Conservation (phyloP, 1,140 invertebrate genomes). For the Ostrea denselamellosa region DNA sequence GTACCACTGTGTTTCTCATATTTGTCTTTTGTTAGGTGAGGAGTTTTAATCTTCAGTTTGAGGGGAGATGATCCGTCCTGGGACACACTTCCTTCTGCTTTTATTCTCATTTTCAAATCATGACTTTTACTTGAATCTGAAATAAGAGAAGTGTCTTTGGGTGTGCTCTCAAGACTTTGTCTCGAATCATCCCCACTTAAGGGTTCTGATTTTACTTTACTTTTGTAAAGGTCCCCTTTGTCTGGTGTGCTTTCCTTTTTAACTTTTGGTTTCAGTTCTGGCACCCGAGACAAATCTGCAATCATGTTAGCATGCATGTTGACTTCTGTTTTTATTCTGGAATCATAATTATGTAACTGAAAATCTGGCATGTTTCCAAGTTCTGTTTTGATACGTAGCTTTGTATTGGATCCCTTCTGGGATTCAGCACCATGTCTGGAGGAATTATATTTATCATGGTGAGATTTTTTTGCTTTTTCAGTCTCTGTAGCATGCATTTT, state of each 20-base stretch:
- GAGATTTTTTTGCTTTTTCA: constrained; percentile 37
- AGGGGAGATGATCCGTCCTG: constrained; percentile 52
- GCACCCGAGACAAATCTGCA: not conserved
- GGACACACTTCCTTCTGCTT: constrained; percentile 39
- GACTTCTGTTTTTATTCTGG: not conserved
- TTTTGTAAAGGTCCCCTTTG: constrained; percentile 20
- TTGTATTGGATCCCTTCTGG: constrained; percentile 42
- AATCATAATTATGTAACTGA: not conserved
- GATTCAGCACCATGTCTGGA: constrained; percentile 41
- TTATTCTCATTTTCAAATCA: constrained; percentile 40
- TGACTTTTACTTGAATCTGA: not conserved
- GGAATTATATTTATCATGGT: constrained; percentile 8
- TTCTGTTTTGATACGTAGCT: constrained; percentile 54
- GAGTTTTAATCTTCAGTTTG: constrained; percentile 59
- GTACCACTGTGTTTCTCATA: constrained; percentile 37
- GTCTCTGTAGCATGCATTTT: not conserved
- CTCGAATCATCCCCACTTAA: not conserved
- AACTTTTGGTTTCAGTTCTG: not conserved
- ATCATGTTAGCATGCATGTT: constrained; percentile 1
- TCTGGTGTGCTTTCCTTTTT: not conserved
- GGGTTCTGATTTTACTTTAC: constrained; percentile 28
- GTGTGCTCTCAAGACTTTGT: not conserved
- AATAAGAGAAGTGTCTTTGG: not conserved
- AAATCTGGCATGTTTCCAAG: constrained; percentile 31
- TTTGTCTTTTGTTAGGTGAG: constrained; percentile 49